phyloP scores from a whole-genome alignment of 2,797 vertebrate species.

The Anabacerthia variegaticeps region DNA sequence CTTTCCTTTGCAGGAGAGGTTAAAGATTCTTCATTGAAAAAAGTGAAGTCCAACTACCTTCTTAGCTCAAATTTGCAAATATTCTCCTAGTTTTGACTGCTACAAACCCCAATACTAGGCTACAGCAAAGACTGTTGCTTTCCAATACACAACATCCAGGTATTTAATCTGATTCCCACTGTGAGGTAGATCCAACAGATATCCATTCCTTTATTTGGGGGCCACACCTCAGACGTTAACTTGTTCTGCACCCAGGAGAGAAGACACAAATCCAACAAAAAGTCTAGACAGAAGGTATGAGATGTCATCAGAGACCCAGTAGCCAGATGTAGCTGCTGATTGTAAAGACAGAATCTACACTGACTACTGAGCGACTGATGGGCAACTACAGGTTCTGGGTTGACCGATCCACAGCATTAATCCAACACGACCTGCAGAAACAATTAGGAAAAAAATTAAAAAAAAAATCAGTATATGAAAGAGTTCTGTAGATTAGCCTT shows the following conservation, averaged over 20 bases:
- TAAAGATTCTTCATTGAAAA: neutral
- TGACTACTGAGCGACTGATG: constrained; percentile 98
- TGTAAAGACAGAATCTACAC: constrained; percentile 98
- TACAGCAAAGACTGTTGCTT: neutral
- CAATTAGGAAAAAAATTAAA: constrained; percentile 16
- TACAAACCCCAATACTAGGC: neutral
- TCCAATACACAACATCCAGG: neutral
- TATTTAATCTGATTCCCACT: constrained; percentile 1
- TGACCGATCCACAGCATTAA: constrained; percentile 25
- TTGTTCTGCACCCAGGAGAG: constrained; percentile 47
- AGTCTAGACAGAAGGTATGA: constrained; percentile 49
- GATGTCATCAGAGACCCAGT: constrained; percentile 97
- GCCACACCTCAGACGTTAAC: constrained; percentile 67
- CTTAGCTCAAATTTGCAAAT: neutral
- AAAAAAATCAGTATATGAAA: constrained; percentile 3
- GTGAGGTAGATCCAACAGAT: neutral
- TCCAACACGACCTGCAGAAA: constrained; percentile 64
- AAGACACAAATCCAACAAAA: constrained; percentile 20
- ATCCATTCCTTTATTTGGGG: constrained; percentile 57
- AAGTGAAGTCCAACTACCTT: neutral
- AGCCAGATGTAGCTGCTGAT: constrained; percentile 99
- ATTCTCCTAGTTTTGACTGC: neutral
- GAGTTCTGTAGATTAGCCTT: neutral
- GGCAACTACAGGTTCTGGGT: constrained; percentile 66
- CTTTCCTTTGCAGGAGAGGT: neutral